Conservation (phyloP, 2,888 invertebrate genomes). For the Steromphala cineraria region DNA sequence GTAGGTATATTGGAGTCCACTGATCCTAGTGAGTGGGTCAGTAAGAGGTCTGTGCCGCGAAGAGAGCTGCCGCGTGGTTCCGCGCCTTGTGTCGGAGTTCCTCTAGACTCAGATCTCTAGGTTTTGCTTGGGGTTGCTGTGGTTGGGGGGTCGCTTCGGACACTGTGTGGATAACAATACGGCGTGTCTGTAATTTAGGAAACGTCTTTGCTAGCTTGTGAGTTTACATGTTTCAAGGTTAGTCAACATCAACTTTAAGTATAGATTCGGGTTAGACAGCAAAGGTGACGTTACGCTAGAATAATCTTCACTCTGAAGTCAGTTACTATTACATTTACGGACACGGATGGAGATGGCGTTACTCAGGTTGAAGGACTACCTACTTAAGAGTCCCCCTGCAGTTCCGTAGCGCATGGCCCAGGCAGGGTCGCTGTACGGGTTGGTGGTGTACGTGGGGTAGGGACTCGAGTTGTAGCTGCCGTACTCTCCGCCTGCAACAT, state of each 20-base stretch:
- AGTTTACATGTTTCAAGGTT: neutral
- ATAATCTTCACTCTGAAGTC: neutral
- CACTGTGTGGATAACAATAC: constrained; percentile 39
- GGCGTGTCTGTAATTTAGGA: constrained; percentile 36
- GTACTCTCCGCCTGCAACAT: constrained; percentile 41
- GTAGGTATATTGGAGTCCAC: no score
- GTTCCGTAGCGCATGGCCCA: constrained; percentile 53
- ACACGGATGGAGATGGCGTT: no score
- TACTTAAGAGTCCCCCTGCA: constrained; percentile 52
- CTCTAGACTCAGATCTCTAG: constrained; percentile 3
- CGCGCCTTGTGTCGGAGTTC: constrained; percentile 20
- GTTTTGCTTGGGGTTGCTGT: constrained; percentile 23
- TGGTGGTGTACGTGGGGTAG: constrained; percentile 52
- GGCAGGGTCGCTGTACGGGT: constrained; percentile 45
- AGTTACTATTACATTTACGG: neutral
- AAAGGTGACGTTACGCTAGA: no score
- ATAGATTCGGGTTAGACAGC: no score
- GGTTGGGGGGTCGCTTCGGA: constrained; percentile 29
- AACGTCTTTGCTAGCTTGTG: constrained; percentile 7
- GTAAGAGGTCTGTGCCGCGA: constrained; percentile 9
- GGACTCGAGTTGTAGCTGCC: constrained; percentile 47
- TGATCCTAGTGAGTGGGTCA: neutral
- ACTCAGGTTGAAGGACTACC: constrained; percentile 29
- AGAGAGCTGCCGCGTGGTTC: constrained; percentile 14
- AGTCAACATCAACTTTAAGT: no score